These are phyloP conservation scores for Hedya salicella DNA, from an alignment of 2,888 invertebrate genomes.

Conservation along the genomic window DNA sequence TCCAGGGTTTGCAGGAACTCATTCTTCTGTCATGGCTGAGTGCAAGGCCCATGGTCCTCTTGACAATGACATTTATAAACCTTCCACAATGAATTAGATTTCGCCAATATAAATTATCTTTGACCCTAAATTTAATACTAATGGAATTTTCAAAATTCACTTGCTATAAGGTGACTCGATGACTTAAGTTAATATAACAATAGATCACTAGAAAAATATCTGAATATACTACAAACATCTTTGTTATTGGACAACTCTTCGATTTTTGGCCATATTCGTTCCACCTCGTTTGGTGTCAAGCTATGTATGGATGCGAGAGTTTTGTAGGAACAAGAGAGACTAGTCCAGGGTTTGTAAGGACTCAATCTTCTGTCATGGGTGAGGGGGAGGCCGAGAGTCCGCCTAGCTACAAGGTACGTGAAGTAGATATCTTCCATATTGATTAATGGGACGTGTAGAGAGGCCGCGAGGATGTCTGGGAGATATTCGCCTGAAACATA, in stretches of 20 bases:
- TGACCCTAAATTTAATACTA: too few species aligned
- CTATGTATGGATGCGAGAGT: constrained; percentile 62
- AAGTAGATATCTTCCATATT: constrained; percentile 90
- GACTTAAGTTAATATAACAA: constrained; percentile 57
- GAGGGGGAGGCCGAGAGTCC: constrained; percentile 76
- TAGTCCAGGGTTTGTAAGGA: constrained; percentile 58
- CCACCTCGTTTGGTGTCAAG: constrained; percentile 57
- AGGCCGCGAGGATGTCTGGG: constrained; percentile 76
- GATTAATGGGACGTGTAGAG: constrained; percentile 84
- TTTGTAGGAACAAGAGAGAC: constrained; percentile 64
- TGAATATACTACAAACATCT: constrained; percentile 53
- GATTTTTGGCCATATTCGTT: constrained; percentile 57
- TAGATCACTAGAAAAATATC: constrained; percentile 54
- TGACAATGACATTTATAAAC: too few species aligned
- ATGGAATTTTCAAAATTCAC: too few species aligned
- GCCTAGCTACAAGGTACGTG: constrained; percentile 88
- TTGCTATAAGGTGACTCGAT: too few species aligned
- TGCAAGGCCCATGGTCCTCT: too few species aligned
- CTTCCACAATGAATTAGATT: too few species aligned
- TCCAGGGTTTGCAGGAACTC: too few species aligned
- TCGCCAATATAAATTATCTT: too few species aligned
- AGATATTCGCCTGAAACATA: constrained; percentile 65
- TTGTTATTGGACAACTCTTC: constrained; percentile 45
- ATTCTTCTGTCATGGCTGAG: too few species aligned
- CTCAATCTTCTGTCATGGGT: constrained; percentile 84